These are phyloP conservation scores for Pseudochaenichthys georgianus DNA, from an alignment of 2,797 vertebrate genomes.

Conservation along the genomic window DNA sequence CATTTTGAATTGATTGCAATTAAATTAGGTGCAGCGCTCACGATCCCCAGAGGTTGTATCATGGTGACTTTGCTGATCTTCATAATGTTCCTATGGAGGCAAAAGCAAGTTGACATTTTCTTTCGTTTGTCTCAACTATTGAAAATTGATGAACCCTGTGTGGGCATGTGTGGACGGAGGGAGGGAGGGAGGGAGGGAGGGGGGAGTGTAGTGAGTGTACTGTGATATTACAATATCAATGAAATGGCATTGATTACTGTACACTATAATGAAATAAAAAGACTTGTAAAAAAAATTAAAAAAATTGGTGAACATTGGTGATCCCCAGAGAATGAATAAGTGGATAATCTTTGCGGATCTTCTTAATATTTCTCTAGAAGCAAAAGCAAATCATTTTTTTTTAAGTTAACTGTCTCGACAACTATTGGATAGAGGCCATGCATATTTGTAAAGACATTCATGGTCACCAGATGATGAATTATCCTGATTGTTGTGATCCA, in stretches of 20 bases:
- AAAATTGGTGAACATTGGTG: neutral
- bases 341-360: too few relatives aligned
- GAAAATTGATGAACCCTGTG: neutral
- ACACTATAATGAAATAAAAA: too few relatives aligned
- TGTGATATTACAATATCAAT: too few relatives aligned
- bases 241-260: too few relatives aligned
- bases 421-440: neutral
- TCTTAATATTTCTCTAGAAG: neutral
- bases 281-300: too few relatives aligned
- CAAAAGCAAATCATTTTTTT: neutral
- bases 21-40: too few relatives aligned
- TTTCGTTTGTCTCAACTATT: neutral
- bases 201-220: too few relatives aligned
- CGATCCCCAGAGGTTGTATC: conserved; percentile 3
- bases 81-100: neutral
- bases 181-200: too few relatives aligned
- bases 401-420: neutral
- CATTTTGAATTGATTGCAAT: too few relatives aligned
- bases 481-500: too few relatives aligned
- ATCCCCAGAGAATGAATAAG: neutral
- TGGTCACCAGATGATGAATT: neutral
- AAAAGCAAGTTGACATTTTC: neutral
- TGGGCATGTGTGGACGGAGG: too few relatives aligned
- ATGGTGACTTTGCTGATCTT: neutral
- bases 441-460: neutral